phyloP scores from a whole-genome alignment of 2,797 vertebrate species.

The Tenualosa ilisha region DNA sequence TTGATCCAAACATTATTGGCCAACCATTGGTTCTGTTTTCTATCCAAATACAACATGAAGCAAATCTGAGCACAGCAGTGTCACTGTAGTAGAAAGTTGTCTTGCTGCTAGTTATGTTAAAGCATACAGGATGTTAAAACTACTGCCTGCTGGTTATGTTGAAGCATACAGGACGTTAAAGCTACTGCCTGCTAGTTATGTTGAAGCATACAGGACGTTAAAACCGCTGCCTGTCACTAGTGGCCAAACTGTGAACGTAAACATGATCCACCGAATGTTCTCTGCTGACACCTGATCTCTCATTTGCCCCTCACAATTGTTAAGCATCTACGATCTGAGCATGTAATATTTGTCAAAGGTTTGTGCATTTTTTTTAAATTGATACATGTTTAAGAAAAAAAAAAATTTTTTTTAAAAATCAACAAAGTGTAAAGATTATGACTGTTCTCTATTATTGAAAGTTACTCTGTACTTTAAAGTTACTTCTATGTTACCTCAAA shows the following conservation, averaged over 20 bases:
- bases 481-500: not conserved
- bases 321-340: not conserved
- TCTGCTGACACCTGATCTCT: not conserved
- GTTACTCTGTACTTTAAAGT: too few species aligned
- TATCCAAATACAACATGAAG: not conserved
- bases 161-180: not conserved
- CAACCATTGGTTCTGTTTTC: not conserved
- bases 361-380: slow-evolving; percentile 11
- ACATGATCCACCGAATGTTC: not conserved
- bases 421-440: not conserved
- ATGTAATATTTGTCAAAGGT: not conserved
- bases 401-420: too few species aligned
- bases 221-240: not conserved
- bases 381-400: not conserved
- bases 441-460: not conserved
- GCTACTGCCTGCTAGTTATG: too few species aligned
- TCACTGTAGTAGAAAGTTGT: not conserved
- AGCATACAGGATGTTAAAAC: not conserved
- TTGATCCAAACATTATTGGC: not conserved
- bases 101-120: not conserved
- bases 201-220: too few species aligned
- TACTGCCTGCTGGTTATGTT: not conserved
- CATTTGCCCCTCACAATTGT: not conserved
- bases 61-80: not conserved
- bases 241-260: not conserved